A percentile compares a stretch with the other conserved stretches of the same genome.
These are phyloP conservation scores for Eurytoma californica DNA, from an alignment of 2,888 invertebrate genomes.

Conservation along the genomic window DNA sequence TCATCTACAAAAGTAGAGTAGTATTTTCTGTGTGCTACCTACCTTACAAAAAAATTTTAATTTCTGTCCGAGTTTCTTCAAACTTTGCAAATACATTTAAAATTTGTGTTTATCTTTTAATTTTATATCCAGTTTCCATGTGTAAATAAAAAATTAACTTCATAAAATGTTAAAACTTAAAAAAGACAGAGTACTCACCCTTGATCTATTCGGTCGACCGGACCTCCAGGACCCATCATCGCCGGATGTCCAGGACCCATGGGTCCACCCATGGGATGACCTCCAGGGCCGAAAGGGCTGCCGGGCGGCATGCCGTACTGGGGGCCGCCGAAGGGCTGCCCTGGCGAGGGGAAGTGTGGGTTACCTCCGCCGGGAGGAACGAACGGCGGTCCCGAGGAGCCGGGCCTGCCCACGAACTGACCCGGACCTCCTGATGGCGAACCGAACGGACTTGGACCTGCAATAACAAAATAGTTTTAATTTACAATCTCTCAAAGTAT, in stretches of 20 bases:
- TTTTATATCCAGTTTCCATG: too few species aligned
- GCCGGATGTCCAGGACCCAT: slow-evolving; percentile 80
- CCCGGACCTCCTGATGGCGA: slow-evolving; percentile 81
- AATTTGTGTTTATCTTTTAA: too few species aligned
- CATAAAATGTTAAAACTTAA: too few species aligned
- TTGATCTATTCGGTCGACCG: slow-evolving; percentile 88
- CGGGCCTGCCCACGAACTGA: slow-evolving; percentile 81
- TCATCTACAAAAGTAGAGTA: too few species aligned
- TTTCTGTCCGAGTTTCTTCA: too few species aligned
- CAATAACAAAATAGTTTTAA: slow-evolving; percentile 7
- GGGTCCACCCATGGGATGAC: slow-evolving; percentile 79
- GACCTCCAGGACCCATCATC: slow-evolving; percentile 84
- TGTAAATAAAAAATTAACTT: too few species aligned
- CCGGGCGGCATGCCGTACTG: slow-evolving; percentile 84
- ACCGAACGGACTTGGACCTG: slow-evolving; percentile 82
- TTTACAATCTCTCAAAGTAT: not conserved
- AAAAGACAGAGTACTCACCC: slow-evolving; percentile 77
- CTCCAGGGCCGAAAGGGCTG: slow-evolving; percentile 83
- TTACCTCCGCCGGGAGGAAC: slow-evolving; percentile 80
- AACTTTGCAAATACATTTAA: too few species aligned
- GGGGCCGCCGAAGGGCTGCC: slow-evolving; percentile 80
- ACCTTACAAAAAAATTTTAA: too few species aligned
- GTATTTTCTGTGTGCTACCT: too few species aligned
- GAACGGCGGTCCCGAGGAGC: slow-evolving; percentile 85
- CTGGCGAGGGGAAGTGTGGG: slow-evolving; percentile 81